Conservation (phyloP, 2,113 vertebrate genomes). For the Solea senegalensis region DNA sequence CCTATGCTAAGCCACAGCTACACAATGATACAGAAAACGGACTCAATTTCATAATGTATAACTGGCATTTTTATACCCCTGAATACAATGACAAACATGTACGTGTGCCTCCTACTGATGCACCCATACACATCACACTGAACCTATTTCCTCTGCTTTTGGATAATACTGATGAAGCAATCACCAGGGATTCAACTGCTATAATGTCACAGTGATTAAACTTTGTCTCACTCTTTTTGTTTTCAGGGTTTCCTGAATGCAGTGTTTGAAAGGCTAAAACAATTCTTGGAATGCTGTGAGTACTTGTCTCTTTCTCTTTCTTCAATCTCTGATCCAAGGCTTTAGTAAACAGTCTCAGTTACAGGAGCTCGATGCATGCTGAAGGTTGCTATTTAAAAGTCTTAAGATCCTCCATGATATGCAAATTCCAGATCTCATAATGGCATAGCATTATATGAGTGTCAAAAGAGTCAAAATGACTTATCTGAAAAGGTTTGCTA, state of each 20-base stretch:
- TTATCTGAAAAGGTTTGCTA: not conserved
- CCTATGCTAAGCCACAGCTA: slow-evolving; percentile 17
- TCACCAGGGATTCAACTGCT: slow-evolving; percentile 49
- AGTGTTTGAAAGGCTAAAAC: slow-evolving; percentile 91
- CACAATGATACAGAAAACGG: slow-evolving; percentile 45
- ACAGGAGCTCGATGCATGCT: slow-evolving; percentile 5
- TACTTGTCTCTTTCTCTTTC: slow-evolving; percentile 63
- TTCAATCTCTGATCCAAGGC: slow-evolving; percentile 19
- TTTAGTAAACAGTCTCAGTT: slow-evolving; percentile 31
- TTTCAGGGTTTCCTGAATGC: slow-evolving; percentile 91
- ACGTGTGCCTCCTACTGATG: not conserved
- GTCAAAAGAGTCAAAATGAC: slow-evolving; percentile 28
- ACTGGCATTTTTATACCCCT: not conserved
- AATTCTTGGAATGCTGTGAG: slow-evolving; percentile 97
- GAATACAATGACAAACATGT: slow-evolving; percentile 24
- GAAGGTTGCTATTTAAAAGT: slow-evolving; percentile 15
- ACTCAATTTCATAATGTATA: slow-evolving; percentile 24
- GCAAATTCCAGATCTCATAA: slow-evolving; percentile 1
- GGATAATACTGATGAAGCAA: slow-evolving; percentile 38
- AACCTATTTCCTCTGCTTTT: slow-evolving; percentile 31
- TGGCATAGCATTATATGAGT: slow-evolving; percentile 1
- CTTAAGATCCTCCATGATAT: not conserved
- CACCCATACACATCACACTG: not conserved
- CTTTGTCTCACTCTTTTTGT: slow-evolving; percentile 41
- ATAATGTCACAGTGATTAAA: slow-evolving; percentile 58